phyloP scores from a whole-genome alignment of 2,797 vertebrate genomes.

The Adrianichthys oophorus region DNA sequence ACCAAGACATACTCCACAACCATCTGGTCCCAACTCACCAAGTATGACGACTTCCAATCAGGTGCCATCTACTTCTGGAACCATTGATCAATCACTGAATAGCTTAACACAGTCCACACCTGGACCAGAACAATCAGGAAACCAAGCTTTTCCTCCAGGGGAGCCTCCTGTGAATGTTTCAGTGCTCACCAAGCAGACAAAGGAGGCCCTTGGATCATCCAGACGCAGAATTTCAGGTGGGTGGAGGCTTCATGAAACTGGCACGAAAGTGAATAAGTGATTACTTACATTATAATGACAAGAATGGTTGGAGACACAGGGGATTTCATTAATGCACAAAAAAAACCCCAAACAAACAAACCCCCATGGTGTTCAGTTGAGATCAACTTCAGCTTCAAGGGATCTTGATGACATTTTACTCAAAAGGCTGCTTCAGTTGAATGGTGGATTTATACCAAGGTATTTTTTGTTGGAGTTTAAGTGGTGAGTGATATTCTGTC shows the following conservation, averaged over 20 bases:
- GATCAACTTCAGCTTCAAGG: too few relatives aligned
- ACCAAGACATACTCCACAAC: background rate
- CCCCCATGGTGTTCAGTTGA: too few relatives aligned
- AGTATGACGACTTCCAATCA: conserved; percentile 12
- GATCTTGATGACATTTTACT: too few relatives aligned
- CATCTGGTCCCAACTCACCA: conserved; percentile 3
- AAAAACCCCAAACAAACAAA: too few relatives aligned
- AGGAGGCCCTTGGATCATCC: conserved; percentile 62
- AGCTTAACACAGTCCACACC: conserved; percentile 7
- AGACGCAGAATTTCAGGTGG: conserved; percentile 63
- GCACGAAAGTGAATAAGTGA: background rate
- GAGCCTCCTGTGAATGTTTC: conserved; percentile 36
- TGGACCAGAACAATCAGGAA: conserved; percentile 1
- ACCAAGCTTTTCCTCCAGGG: conserved; percentile 13
- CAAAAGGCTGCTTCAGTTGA: too few relatives aligned
- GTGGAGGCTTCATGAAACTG: background rate
- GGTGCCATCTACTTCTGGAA: background rate
- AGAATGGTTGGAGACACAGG: too few relatives aligned
- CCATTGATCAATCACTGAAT: conserved; percentile 17
- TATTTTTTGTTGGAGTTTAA: too few relatives aligned
- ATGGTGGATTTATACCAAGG: too few relatives aligned
- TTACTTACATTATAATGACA: too few relatives aligned
- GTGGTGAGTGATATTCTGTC: too few relatives aligned
- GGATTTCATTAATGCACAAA: too few relatives aligned
- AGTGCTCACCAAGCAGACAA: conserved; percentile 47